Evolutionary conservation across 1,140 invertebrate species (phyloP), one percentile per base, ranked within the genome.

Genomic region (Hylaeus volcanicus): DNA sequence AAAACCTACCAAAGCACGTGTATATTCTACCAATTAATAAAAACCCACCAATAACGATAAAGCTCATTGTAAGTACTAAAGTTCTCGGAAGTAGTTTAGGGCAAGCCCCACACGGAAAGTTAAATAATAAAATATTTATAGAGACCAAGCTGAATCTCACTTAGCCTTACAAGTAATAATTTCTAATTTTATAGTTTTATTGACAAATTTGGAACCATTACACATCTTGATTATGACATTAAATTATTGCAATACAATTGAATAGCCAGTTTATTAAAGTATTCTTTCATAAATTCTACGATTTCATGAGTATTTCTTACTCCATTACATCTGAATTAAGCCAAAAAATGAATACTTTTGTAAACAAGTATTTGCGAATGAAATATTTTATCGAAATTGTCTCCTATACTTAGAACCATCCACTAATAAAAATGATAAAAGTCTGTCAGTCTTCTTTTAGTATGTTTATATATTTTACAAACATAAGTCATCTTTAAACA

Each of bases 391-490:
- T 66, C 39, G n/a, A 68, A 60, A 5, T 43, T 65, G 0, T 48
- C 5, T 48, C 41, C 5, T 1, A 65, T 70, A 73, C 12, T 12
- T 37, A 12, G 45, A 39, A 56, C 9, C 9, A 60, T 43, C 26
- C 66, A 74, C 1, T 1, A 5, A 79, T 51, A 5, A 56, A 74
- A 74, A 79, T 56, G 12, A 66, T 66, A 58, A 66, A 55, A 74
- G 41, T 11, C 37, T 51, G 53, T 79, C 77, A 79, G 77, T 79
- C 77, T 74, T 74, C 39, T 66, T 56, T 73, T 64, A 26, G 3
- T 73, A 51, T 70, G 3, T 77, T 77, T 9, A 58, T 65, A 48
- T 9, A 66, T 12, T 69, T 69, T 60, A 66, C n/a, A 39, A 58
- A 69, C 43, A 60, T 12, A 56, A 53, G 45, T 76, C 69, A 58